Percentiles rank a stretch among this genome's conserved stretches.
phyloP scores from a whole-genome alignment of 2,797 vertebrate species.

The Dromococcyx pavoninus region DNA sequence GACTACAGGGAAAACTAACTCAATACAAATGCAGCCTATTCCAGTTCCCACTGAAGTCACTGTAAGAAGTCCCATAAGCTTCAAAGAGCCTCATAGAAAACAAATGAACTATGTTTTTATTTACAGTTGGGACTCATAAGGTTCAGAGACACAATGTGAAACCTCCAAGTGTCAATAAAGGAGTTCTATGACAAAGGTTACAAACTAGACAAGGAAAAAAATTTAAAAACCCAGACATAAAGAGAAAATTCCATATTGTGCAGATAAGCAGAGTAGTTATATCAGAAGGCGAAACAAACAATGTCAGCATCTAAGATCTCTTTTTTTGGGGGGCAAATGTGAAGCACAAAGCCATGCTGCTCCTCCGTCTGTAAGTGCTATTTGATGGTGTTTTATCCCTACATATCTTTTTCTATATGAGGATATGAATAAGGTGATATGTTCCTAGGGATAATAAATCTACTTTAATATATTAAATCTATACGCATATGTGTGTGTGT shows the following conservation, averaged over 20 bases:
- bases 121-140: background rate
- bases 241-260: background rate
- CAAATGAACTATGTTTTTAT: background rate
- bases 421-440: background rate
- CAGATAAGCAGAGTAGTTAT: background rate
- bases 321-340: background rate
- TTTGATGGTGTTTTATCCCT: background rate
- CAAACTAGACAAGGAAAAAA: background rate
- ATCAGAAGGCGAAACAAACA: background rate
- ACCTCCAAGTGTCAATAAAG: background rate
- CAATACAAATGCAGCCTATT: background rate
- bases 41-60: background rate
- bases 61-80: background rate
- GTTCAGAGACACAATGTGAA: background rate
- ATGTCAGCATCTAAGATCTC: background rate
- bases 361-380: background rate
- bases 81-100: background rate
- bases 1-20: conserved; percentile 1
- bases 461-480: background rate
- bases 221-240: background rate
- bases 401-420: background rate
- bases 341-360: background rate
- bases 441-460: background rate
- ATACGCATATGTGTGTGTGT: rapidly evolving
- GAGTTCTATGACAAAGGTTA: background rate